phyloP scores from a whole-genome alignment of 2,888 invertebrate genomes.

The Tyria jacobaeae region DNA sequence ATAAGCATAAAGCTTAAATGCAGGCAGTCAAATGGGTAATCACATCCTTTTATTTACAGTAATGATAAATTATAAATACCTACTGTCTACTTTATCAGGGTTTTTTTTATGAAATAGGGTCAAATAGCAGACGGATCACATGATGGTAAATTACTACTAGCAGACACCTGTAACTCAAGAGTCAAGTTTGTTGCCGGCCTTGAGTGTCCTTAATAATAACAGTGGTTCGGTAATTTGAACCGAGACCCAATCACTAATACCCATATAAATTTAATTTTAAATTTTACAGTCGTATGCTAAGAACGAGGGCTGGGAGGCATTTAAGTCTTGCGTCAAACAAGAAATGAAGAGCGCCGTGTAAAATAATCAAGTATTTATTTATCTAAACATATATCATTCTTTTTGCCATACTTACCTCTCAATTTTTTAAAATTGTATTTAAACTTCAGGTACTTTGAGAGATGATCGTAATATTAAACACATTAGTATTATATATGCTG shows the following conservation, averaged over 20 bases:
- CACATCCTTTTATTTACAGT: too few species aligned
- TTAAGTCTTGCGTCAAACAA: slow-evolving; percentile 95
- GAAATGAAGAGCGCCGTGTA: slow-evolving; percentile 93
- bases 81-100: too few species aligned
- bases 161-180: too few species aligned
- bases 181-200: too few species aligned
- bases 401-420: slow-evolving; percentile 34
- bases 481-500: neutral
- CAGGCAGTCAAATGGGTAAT: too few species aligned
- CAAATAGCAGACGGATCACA: too few species aligned
- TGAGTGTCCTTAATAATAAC: too few species aligned
- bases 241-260: neutral
- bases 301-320: slow-evolving; percentile 97
- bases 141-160: too few species aligned
- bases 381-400: neutral
- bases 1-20: neutral
- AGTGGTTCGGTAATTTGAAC: neutral
- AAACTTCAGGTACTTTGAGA: slow-evolving; percentile 1
- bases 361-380: neutral
- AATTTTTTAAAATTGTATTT: slow-evolving; percentile 8
- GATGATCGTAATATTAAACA: neutral
- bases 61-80: too few species aligned
- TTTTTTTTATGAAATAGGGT: too few species aligned
- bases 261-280: slow-evolving; percentile 65
- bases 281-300: slow-evolving; percentile 93